Evolutionary conservation across 2,888 invertebrate genomes (phyloP), one percentile per base, ranked within the genome.

Genomic region (Unio delphinus): DNA sequence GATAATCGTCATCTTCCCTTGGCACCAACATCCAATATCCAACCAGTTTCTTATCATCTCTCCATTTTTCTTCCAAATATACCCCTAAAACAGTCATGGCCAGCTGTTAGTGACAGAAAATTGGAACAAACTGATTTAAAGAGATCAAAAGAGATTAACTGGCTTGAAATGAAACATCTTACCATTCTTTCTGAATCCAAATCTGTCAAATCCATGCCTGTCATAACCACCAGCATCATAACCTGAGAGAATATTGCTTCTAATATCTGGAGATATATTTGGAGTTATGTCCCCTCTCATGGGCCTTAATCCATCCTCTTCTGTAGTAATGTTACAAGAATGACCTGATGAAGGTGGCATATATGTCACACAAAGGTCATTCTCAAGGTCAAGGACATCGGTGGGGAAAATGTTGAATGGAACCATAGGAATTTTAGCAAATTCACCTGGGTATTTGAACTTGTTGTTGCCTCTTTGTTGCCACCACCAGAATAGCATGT

Each of bases 401-500:
- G 77, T 78, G 8, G 86, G 84, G 17, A 83, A 79, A 68, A 84
- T 75, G 69, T 85, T 86, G 76, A 86, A 87, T 4, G 87, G 87
- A 45, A 86, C 74, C 82, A 87, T 82, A 30, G 84, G 83, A 72
- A 86, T 84, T 69, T 81, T 85, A n/a, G 82, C 81, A 68, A 82
- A 85, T 28, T 79, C 81, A 66, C 83, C 81, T 8, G 86, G 85
- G 69, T 83, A 87, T 67, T 82, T 84, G 68, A 82, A 82, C 68
- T 82, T 84, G 74, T 86, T 85, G 58, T 80, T 75, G 15, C 74
- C 79, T 64, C 76, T 80, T 65, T 84, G 77, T 72, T 87, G 87
- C 87, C 87, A 87, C 63, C 70, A 76, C 83, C 84, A 86, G 74
- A 85, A 87, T 58, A 87, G 72, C 81, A 83, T 83, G 74, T 87